phyloP scores from a whole-genome alignment of 2,113 vertebrate species.

The Pterocles burchelli region DNA sequence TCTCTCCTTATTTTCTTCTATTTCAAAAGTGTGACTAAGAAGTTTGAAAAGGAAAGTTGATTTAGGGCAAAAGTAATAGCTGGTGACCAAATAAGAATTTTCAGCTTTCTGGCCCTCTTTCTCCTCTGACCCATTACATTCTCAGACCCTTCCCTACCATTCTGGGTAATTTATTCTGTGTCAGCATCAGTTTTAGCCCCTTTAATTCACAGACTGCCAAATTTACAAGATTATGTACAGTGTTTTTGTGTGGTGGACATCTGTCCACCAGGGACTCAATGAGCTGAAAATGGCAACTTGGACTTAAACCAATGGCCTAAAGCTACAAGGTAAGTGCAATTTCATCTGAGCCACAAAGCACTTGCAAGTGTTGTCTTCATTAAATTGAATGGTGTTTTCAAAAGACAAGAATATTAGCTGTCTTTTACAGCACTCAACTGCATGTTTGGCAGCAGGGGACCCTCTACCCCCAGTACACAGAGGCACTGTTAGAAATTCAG shows the following conservation, averaged over 20 bases:
- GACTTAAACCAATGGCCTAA: constrained; percentile 50
- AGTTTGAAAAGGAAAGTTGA: not conserved
- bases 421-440: constrained; percentile 13
- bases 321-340: constrained; percentile 50
- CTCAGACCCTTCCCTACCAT: not conserved
- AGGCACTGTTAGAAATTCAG: not conserved
- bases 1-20: not conserved
- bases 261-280: not conserved
- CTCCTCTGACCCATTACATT: not conserved
- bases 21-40: not conserved
- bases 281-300: constrained; percentile 37
- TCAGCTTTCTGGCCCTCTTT: not conserved
- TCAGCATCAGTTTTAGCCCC: not conserved
- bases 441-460: not conserved
- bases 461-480: not conserved
- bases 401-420: not conserved
- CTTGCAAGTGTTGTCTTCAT: constrained; percentile 22
- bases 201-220: not conserved
- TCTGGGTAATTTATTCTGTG: not conserved
- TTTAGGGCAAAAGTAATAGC: not conserved
- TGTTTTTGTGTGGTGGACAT: not conserved
- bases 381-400: constrained; percentile 14
- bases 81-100: not conserved
- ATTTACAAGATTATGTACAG: constrained; percentile 8
- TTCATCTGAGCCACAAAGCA: not conserved